Conservation (phyloP, 2,888 invertebrate genomes). For the Pyrochroa serraticornis region DNA sequence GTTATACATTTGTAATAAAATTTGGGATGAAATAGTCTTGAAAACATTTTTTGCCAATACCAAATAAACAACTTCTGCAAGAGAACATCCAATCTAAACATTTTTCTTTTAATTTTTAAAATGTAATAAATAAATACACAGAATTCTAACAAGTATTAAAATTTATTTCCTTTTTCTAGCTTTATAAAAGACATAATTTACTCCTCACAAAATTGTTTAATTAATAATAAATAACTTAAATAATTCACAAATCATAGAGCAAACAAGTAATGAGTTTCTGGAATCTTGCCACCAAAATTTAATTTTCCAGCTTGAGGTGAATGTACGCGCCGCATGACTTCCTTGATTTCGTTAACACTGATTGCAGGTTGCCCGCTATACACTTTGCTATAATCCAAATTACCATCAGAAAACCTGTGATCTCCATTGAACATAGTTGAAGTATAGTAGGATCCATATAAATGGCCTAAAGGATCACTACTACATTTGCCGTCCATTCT, state of each 20-base stretch:
- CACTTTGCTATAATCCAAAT: constrained; percentile 60
- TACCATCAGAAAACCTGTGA: constrained; percentile 55
- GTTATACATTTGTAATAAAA: no score
- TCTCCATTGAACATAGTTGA: constrained; percentile 66
- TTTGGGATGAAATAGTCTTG: no score
- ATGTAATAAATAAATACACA: no score
- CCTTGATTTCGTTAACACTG: constrained; percentile 80
- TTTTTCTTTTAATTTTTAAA: no score
- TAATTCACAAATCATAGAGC: constrained; percentile 43
- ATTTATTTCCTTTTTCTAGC: no score
- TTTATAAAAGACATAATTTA: no score
- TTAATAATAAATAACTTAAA: background rate
- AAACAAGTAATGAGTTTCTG: constrained; percentile 51
- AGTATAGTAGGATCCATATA: constrained; percentile 69
- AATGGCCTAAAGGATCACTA: constrained; percentile 73
- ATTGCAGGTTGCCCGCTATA: constrained; percentile 74
- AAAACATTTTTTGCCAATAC: no score
- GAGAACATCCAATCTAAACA: no score
- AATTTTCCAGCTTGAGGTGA: constrained; percentile 64
- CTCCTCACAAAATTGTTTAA: no score
- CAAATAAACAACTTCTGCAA: no score
- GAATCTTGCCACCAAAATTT: constrained; percentile 59
- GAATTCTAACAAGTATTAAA: no score
- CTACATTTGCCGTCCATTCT: constrained; percentile 75
- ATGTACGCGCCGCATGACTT: constrained; percentile 78